A percentile compares a stretch with the other conserved stretches of the same genome.
Evolutionary conservation across 2,113 vertebrate species (phyloP).

Genomic region (Trachemys scripta): DNA sequence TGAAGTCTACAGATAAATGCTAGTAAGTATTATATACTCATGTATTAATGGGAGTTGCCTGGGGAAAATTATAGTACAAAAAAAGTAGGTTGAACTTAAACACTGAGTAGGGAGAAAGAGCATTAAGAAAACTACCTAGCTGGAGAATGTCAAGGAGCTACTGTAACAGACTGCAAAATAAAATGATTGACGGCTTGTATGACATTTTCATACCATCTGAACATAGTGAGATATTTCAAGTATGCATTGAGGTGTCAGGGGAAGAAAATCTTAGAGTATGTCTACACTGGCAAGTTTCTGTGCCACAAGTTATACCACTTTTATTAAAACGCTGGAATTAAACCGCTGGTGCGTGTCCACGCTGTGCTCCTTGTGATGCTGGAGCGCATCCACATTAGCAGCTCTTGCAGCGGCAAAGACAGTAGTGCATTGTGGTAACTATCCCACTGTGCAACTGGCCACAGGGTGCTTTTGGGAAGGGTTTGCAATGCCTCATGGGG

Average conservation of each 20-base stretch:
- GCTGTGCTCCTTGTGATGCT: too few species aligned
- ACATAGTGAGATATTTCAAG: background rate
- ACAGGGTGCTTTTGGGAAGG: too few species aligned
- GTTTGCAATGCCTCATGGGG: too few species aligned
- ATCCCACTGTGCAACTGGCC: too few species aligned
- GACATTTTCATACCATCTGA: rapidly evolving
- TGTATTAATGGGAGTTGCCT: background rate
- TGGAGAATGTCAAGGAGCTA: background rate
- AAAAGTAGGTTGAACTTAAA: background rate
- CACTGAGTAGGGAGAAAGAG: background rate
- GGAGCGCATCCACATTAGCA: too few species aligned
- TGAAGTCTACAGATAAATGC: background rate
- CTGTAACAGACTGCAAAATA: background rate
- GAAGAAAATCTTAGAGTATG: background rate
- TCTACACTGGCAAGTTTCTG: too few species aligned
- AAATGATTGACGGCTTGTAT: background rate
- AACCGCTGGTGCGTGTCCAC: too few species aligned
- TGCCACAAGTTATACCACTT: background rate
- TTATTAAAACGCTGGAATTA: too few species aligned
- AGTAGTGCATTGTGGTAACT: too few species aligned
- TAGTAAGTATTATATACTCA: background rate
- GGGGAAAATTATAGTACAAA: background rate
- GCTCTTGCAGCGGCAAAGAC: too few species aligned
- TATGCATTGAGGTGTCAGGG: background rate
- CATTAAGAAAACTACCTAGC: background rate